These are phyloP conservation scores for Uropsilus gracilis DNA, from an alignment of 2,113 vertebrate genomes.

Conservation along the genomic window DNA sequence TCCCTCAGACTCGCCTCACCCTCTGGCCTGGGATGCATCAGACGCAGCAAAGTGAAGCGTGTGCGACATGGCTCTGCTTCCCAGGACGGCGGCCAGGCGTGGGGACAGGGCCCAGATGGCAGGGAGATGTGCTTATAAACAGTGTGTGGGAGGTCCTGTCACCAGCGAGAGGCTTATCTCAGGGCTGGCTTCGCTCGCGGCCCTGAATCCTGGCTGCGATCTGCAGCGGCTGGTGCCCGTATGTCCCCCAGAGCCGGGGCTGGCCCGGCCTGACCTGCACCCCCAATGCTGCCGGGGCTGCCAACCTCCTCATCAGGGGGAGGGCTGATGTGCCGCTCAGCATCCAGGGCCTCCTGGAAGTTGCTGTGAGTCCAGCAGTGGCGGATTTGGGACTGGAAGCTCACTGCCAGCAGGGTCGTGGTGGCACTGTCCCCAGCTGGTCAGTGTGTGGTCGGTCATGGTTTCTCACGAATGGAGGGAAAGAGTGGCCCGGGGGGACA, in stretches of 20 bases:
- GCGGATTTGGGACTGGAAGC: background rate
- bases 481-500: background rate
- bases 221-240: background rate
- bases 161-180: background rate
- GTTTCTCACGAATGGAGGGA: background rate
- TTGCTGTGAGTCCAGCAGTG: fast-evolving
- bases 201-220: background rate
- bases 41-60: background rate
- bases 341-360: background rate
- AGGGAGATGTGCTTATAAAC: background rate
- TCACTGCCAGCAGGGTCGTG: background rate
- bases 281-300: fast-evolving
- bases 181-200: background rate
- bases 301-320: background rate
- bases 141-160: constrained; percentile 25
- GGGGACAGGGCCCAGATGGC: constrained; percentile 34
- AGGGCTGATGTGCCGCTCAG: background rate
- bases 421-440: background rate
- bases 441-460: background rate
- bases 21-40: background rate
- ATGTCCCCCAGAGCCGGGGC: background rate
- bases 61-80: background rate
- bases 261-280: background rate
- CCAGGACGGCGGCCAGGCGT: background rate
- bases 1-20: too few species aligned